A percentile compares a stretch with the other conserved stretches of the same genome.
phyloP scores from a whole-genome alignment of 1,140 invertebrate species.

The Cherax quadricarinatus region DNA sequence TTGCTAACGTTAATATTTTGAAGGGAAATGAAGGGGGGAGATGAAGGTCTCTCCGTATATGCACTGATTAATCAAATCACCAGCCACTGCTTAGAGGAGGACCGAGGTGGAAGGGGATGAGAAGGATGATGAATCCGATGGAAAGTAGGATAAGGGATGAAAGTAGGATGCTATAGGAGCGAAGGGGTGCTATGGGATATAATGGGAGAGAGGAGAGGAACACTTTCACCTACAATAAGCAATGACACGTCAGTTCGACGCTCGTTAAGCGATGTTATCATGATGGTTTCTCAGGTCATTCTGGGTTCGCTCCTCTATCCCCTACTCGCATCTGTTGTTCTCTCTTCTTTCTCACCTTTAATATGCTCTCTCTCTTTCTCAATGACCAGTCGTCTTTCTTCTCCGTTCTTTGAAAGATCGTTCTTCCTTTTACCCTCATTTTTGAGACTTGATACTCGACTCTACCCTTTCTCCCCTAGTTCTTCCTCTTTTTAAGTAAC shows the following conservation, averaged over 20 bases:
- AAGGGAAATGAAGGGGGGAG: neutral
- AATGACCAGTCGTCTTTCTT: too few relatives aligned
- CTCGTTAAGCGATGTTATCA: constrained; percentile 39
- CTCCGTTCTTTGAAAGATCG: too few relatives aligned
- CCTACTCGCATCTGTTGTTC: neutral
- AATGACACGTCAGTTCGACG: constrained; percentile 13
- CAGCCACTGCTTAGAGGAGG: too few relatives aligned
- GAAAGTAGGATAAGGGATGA: neutral
- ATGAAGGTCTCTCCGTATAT: too few relatives aligned
- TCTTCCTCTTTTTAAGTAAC: neutral
- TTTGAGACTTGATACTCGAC: too few relatives aligned
- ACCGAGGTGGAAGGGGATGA: too few relatives aligned
- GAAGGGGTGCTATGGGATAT: too few relatives aligned
- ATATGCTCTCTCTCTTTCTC: neutral
- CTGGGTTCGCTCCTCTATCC: neutral
- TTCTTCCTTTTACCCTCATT: too few relatives aligned
- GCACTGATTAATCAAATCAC: too few relatives aligned
- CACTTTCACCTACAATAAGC: neutral
- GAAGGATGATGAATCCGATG: neutral
- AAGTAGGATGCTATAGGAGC: neutral
- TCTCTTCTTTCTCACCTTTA: neutral
- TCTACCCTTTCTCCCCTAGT: neutral
- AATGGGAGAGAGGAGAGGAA: neutral
- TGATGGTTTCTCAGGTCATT: neutral
- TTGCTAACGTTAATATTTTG: neutral